Base-by-base conservation (phyloP, 2,888 invertebrate genomes). In the Melangyna quadrimaculata region DNA sequence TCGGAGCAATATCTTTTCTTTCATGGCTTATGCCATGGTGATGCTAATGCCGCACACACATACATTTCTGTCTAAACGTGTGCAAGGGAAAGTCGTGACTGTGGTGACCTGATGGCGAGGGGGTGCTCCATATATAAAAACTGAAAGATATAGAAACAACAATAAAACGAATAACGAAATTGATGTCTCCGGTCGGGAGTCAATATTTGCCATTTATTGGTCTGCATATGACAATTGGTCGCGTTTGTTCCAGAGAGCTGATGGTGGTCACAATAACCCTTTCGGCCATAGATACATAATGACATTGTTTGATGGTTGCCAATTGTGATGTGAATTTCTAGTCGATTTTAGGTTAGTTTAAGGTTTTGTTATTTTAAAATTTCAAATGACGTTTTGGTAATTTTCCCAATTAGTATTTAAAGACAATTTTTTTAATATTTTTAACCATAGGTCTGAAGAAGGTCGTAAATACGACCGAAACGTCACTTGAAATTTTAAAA, bases 191-290 rank as follows among this genome's bases (percentile, higher is more conserved):
- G 67, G 84, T 79, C 71, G 72, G 79, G 72, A 84, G 84, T 84
- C 84, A 84, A 84, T 84, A 84, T 84, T 84, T 79, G 84, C 84
- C 84, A 84, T 84, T 84, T 84, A 80, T 84, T 84, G 84, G 84
- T 84, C 84, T 80, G 84, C 71, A 79, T 72, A 55, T 75, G 71
- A 84, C 84, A 77, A 84, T 84, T 84, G 79, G 75, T 80, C 75
- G 79, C 84, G 80, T 79, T 84, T 79, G 79, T 84, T 75, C 71
- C 71, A 78, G 43, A 78, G 43, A 45, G 67, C 48, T 67, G 67
- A 27, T 48, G 43, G 43, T 59, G 53, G 67, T 53, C 59, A 69
- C 40, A 51, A 67, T 71, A 71, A 37, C 55, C 78, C 48, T 65
- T 51, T 59, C 48, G 51, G 43, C 67, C 45, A 48, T 35, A 59